A percentile compares a stretch with the other conserved stretches of the same genome.
These are phyloP conservation scores for Tachina lurida DNA, from an alignment of 2,888 invertebrate species.

Conservation along the genomic window DNA sequence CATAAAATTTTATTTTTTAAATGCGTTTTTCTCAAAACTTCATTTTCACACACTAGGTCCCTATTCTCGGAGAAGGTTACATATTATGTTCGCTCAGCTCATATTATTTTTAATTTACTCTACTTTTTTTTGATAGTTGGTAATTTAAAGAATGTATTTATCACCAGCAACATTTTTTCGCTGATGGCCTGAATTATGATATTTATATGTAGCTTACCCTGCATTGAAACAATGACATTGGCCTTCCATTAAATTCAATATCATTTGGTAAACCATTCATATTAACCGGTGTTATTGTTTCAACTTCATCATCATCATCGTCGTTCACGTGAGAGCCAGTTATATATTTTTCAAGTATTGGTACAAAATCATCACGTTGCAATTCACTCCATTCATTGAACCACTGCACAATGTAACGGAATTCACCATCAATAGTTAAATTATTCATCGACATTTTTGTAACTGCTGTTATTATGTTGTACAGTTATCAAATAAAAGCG, in stretches of 20 bases:
- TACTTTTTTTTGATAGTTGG: no score
- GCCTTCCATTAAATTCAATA: constrained; percentile 88
- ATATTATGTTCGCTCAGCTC: no score
- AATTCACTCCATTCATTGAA: constrained; percentile 95
- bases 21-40: no score
- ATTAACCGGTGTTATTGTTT: constrained; percentile 83
- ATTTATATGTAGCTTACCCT: constrained; percentile 84
- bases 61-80: no score
- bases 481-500: constrained; percentile 24
- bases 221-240: constrained; percentile 92
- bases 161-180: neutral
- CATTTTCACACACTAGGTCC: no score
- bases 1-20: no score
- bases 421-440: constrained; percentile 88
- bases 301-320: constrained; percentile 72
- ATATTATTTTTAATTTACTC: no score
- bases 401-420: constrained; percentile 93
- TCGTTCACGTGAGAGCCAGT: constrained; percentile 53
- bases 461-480: constrained; percentile 41
- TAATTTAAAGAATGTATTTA: no score
- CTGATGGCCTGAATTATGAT: neutral
- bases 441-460: constrained; percentile 84
- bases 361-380: constrained; percentile 92
- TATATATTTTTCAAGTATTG: constrained; percentile 87
- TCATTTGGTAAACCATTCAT: constrained; percentile 89